Evolutionary conservation across 2,888 invertebrate genomes (phyloP).

Genomic region (Ophioninae sp.): DNA sequence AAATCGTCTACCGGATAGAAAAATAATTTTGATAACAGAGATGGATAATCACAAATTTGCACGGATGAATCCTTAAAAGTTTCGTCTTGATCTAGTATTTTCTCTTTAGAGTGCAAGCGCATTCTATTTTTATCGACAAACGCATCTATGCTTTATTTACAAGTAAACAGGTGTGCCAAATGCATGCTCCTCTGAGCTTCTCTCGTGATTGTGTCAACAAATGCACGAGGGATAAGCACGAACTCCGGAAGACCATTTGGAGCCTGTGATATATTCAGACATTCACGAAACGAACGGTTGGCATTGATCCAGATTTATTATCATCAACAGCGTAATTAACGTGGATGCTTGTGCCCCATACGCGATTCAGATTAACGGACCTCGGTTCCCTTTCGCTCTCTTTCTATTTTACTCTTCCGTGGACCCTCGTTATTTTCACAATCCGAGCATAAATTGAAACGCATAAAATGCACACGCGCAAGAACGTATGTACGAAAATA

Average conservation of each 20-base stretch:
- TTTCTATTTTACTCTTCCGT: background rate
- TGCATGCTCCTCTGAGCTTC: conserved; percentile 13
- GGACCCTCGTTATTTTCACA: conserved; percentile 25
- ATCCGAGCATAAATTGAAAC: conserved; percentile 20
- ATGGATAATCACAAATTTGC: no score
- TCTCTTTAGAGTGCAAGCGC: background rate
- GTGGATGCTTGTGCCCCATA: conserved; percentile 12
- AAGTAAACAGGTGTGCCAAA: conserved; percentile 24
- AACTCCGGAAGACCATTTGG: conserved; percentile 43
- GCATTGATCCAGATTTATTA: conserved; percentile 44
- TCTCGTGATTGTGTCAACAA: conserved; percentile 48
- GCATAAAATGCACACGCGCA: conserved; percentile 12
- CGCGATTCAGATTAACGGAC: conserved; percentile 10
- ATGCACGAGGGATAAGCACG: conserved; percentile 36
- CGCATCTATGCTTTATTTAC: conserved; percentile 48
- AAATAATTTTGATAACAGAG: no score
- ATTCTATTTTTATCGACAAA: conserved; percentile 30
- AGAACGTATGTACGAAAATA: conserved; percentile 19
- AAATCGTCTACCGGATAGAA: no score
- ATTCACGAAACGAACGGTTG: conserved; percentile 14
- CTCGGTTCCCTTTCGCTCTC: background rate
- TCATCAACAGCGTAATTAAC: conserved; percentile 34
- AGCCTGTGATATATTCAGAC: conserved; percentile 28
- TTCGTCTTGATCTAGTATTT: conserved; percentile 2
- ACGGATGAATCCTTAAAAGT: background rate